Evolutionary conservation across 2,797 vertebrate species (phyloP).

Genomic region (Schizothorax lantsangensis): DNA sequence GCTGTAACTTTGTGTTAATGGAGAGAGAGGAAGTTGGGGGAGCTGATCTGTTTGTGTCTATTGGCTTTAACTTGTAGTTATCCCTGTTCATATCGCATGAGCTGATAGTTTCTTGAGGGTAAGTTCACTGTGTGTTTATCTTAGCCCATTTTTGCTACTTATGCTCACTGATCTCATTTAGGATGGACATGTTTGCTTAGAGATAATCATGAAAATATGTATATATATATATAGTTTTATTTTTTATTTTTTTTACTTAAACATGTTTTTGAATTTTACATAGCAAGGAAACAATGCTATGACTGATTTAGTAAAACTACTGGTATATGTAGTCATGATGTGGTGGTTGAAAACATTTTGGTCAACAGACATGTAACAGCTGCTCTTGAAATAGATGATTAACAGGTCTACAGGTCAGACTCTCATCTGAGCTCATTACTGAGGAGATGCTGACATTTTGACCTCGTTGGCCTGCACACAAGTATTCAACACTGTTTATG

Average conservation of each 20-base stretch:
- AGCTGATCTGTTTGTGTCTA: neutral
- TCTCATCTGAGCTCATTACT: constrained; percentile 27
- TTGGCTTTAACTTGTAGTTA: neutral
- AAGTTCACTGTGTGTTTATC: neutral
- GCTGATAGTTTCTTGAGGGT: neutral
- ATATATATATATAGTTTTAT: neutral
- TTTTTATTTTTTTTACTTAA: neutral
- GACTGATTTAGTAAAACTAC: neutral
- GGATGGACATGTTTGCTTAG: neutral
- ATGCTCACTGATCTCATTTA: neutral
- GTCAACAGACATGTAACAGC: constrained; percentile 22
- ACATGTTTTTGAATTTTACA: neutral
- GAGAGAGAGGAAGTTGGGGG: neutral
- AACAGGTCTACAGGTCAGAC: constrained; percentile 36
- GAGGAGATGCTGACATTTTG: constrained; percentile 38
- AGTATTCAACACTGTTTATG: constrained; percentile 12
- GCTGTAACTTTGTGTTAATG: constrained; percentile 19
- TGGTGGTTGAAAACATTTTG: neutral
- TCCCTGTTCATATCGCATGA: neutral
- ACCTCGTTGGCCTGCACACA: neutral
- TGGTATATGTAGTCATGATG: neutral
- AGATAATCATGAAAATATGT: neutral
- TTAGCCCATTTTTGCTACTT: neutral
- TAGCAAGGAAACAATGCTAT: neutral
- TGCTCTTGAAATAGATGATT: constrained; percentile 35